Evolutionary conservation across 30 jellyfish, hydroid and myxozoan genomes (phyloP), one percentile per base, ranked within the genome.

Genomic region (Chrysaora quinquecirrha): DNA sequence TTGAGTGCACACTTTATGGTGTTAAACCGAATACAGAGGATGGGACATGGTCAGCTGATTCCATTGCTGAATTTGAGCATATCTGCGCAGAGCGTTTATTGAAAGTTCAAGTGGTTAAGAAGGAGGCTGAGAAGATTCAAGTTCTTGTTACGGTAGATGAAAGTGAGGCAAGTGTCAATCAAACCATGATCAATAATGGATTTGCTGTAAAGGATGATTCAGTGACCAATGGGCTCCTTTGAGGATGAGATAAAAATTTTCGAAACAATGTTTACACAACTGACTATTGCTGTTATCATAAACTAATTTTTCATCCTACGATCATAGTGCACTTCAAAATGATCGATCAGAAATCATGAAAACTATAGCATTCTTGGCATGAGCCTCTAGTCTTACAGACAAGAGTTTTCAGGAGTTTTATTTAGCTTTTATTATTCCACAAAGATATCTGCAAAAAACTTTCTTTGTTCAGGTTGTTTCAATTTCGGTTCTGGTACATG

Each of bases 1-100:
- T 85, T 7, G 71, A 85, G 50, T 91, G 98, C 49, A 14, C 73
- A 4, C 78, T 91, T 47, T 38, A 87, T 32, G 96, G 95, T 3
- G 81, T 81, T 1, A 64, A 63, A 34, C 91, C 97, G 3, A 19
- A 33, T 12, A 19, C 65, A 12, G 85, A 56, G 10, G 87, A 67
- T 58, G 63, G 24, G 7, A 62, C 32, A 2, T 84, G 78, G 87
- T 62, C 95, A 7, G 96, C 47, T 9, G 95, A 84, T 18, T 77
- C 92, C 9, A 72, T 47, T 1, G 77, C 50, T 20, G 88, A 38
- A 49, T 78, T 91, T 61, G 95, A 78, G 63, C 58, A 78, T 22
- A 47, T 71, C 12, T 38, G 90, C n/a, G 68, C 85, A 29, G 84
- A 64, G 35, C 64, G 46, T 16, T 14, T 47, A 19, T 72, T 80